Evolutionary conservation across 92 coral and sea anemone genomes (phyloP), one percentile per base, ranked within the genome.

Genomic region (Actinernus sp.): DNA sequence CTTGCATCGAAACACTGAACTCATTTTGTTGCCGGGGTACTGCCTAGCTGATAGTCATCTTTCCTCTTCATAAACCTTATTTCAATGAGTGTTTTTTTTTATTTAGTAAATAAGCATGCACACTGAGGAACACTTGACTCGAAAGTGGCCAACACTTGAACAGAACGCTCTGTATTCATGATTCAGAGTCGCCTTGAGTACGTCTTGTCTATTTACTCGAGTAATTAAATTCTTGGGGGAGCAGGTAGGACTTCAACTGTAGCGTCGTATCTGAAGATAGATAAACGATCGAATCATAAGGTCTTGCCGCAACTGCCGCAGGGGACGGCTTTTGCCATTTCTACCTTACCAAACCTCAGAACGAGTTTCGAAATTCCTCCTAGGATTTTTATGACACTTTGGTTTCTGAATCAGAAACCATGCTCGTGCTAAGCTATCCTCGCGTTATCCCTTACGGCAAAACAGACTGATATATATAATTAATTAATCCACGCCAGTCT

Each of bases 401-500:
- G n/a, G n/a, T n/a, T n/a, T n/a, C n/a, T n/a, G n/a, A n/a, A n/a
- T n/a, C n/a, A 14, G 41, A 7, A 36, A 14, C 7, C 41, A 7
- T 36, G 41, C 14, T 7, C 41, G 14, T 36, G 41, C 14, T 14
- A 7, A 14, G 8, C 14, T 7, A 7, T 36, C 14, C 8, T 36
- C 14, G 5, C 22, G 52, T 45, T 45, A 6, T 45, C 8, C 18
- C 52, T 45, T 45, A 45, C 52, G 52, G 52, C 52, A 7, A 45
- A 45, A 45, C 19, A 45, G 52, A 51, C 30, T 58, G 66, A 71
- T 70, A 65, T 76, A 58, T 58, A 76, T 76, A 64, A 76, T 75
- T 75, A 75, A 75, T 76, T 36, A 76, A 65, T 76, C 83, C 56
- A 20, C 49, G 65, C 56, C 45, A 44, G 51, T 53, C 65, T 65